These are phyloP conservation scores for Drosophila ficusphila DNA, from an alignment of 1,140 invertebrate species.

Conservation along the genomic window DNA sequence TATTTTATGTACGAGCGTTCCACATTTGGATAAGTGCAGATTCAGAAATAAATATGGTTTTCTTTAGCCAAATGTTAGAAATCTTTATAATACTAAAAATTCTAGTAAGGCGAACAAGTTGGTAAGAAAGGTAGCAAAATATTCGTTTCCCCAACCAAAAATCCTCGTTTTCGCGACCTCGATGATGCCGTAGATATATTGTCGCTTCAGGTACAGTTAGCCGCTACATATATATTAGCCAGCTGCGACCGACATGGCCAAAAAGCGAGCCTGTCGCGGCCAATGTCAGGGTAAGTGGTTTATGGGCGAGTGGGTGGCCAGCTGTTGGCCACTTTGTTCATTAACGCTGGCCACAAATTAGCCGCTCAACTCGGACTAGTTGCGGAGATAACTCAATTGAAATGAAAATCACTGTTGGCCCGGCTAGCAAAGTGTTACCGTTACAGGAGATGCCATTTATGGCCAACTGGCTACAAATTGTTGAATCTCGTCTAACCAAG, in stretches of 20 bases:
- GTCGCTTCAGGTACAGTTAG: conserved; percentile 80
- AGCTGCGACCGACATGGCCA: conserved; percentile 48
- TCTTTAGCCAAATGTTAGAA: not conserved
- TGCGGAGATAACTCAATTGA: conserved; percentile 75
- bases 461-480: conserved; percentile 63
- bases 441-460: conserved; percentile 55
- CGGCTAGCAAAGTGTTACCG: conserved; percentile 46
- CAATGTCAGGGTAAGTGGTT: conserved; percentile 54
- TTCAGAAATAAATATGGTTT: not conserved
- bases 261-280: conserved; percentile 29
- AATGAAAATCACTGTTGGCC: conserved; percentile 70
- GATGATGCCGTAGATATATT: conserved; percentile 74
- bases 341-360: conserved; percentile 72
- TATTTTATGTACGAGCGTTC: not conserved
- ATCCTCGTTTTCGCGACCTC: not conserved
- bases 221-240: conserved; percentile 78
- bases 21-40: not conserved
- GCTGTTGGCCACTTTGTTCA: conserved; percentile 52
- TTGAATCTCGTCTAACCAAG: conserved; percentile 47
- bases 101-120: too few species aligned
- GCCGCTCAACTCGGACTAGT: conserved; percentile 25
- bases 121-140: conserved; percentile 5
- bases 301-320: conserved; percentile 70
- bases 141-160: not conserved
- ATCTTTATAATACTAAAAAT: too few species aligned